phyloP scores from a whole-genome alignment of 2,113 vertebrate genomes.

The Hypanus sabinus region DNA sequence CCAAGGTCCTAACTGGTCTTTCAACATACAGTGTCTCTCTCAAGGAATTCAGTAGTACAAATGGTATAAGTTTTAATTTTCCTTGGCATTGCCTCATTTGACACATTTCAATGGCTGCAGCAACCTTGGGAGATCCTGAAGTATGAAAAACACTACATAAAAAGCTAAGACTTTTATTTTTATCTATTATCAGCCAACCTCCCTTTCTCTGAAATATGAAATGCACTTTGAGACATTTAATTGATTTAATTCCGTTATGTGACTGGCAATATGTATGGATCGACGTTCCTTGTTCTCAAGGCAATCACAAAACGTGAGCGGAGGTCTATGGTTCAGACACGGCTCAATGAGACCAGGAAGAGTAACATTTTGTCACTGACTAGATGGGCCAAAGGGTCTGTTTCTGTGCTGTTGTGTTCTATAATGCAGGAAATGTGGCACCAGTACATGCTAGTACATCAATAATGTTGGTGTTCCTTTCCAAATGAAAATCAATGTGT shows the following conservation, averaged over 20 bases:
- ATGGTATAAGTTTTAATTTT: too few relatives aligned
- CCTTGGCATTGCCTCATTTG: too few relatives aligned
- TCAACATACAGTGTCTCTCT: too few relatives aligned
- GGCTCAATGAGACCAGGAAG: too few relatives aligned
- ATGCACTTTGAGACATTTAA: neutral
- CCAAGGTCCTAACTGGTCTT: too few relatives aligned
- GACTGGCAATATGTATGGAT: neutral
- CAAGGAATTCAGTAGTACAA: too few relatives aligned
- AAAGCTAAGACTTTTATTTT: neutral
- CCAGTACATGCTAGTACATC: neutral
- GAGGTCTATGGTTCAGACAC: neutral
- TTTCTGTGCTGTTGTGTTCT: too few relatives aligned
- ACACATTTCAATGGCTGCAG: too few relatives aligned
- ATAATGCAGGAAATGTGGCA: neutral
- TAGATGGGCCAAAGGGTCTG: too few relatives aligned
- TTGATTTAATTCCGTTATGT: neutral
- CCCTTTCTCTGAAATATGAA: neutral
- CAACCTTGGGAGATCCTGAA: neutral
- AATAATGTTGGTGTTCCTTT: neutral
- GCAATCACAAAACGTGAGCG: neutral
- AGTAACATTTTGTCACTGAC: too few relatives aligned
- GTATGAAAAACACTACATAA: neutral
- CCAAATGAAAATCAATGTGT: neutral
- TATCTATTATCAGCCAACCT: neutral
- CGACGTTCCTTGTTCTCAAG: neutral